Conservation (phyloP, 2,888 invertebrate genomes). For the Rotaria magnacalcarata region DNA sequence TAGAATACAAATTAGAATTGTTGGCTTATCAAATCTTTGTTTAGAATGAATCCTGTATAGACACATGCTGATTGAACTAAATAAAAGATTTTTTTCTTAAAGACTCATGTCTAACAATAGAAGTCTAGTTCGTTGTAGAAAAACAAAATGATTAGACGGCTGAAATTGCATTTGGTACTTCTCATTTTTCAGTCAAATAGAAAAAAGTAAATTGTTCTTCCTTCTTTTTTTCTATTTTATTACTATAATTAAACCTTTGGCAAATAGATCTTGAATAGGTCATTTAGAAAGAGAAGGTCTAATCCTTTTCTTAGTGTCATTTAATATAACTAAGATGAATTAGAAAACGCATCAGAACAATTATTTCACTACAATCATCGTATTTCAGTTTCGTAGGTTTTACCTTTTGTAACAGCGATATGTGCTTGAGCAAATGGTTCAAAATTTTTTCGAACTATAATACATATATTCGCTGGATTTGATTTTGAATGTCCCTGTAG, state of each 20-base stretch:
- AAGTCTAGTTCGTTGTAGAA: not conserved
- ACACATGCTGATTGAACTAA: too few species aligned
- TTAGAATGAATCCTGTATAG: too few species aligned
- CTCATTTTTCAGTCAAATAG: too few species aligned
- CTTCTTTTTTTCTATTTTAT: too few species aligned
- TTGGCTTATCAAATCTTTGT: too few species aligned
- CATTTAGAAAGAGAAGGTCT: not conserved
- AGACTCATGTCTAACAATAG: too few species aligned
- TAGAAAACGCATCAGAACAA: not conserved
- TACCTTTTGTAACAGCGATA: not conserved
- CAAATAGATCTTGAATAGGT: not conserved
- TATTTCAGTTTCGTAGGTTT: too few species aligned
- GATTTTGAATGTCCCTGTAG: slow-evolving; percentile 23
- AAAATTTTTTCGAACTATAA: slow-evolving; percentile 18
- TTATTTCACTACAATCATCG: too few species aligned
- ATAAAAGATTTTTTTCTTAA: too few species aligned
- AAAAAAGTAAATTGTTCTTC: not conserved
- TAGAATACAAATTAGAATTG: too few species aligned
- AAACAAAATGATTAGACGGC: not conserved
- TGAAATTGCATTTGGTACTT: not conserved
- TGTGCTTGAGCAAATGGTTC: slow-evolving; percentile 32
- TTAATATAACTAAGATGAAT: not conserved
- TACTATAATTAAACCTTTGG: not conserved
- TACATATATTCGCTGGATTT: slow-evolving; percentile 7
- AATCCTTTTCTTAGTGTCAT: not conserved